Percentiles rank a stretch among this genome's conserved stretches.
These are phyloP conservation scores for Mactra quadrangularis DNA, from an alignment of 1,140 invertebrate genomes.

Conservation along the genomic window DNA sequence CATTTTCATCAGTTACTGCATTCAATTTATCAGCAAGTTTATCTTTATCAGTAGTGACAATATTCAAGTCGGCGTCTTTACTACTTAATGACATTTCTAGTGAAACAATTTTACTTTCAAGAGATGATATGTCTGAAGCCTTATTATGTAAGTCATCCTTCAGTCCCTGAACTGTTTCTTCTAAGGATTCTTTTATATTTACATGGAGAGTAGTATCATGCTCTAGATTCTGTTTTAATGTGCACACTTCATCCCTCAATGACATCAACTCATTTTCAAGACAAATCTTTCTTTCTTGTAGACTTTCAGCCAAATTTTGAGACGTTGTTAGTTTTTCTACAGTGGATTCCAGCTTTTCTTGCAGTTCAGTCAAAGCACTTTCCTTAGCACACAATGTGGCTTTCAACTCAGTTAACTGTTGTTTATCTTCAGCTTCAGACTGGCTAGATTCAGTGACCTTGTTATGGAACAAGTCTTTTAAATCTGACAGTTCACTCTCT, in stretches of 20 bases:
- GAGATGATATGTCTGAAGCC: background rate
- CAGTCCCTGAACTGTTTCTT: background rate
- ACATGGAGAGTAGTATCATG: slow-evolving; percentile 1
- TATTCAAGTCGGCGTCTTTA: background rate
- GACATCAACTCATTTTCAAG: slow-evolving; percentile 42
- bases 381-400: slow-evolving; percentile 14
- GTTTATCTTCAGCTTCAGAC: slow-evolving; percentile 3
- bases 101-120: slow-evolving; percentile 11
- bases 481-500: slow-evolving; percentile 7
- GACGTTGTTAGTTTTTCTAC: slow-evolving; percentile 8
- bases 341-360: background rate
- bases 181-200: slow-evolving; percentile 1
- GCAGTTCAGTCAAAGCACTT: background rate
- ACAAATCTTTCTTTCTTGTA: slow-evolving; percentile 14
- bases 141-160: slow-evolving; percentile 5
- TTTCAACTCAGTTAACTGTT: slow-evolving; percentile 8
- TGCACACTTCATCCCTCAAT: background rate
- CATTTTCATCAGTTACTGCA: slow-evolving; percentile 38
- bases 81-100: background rate
- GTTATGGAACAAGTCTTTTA: slow-evolving; percentile 32
- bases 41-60: slow-evolving; percentile 6
- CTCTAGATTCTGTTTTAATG: background rate
- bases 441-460: background rate
- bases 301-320: slow-evolving; percentile 26
- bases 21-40: background rate